Evolutionary conservation across 2,888 invertebrate species (phyloP).

Genomic region (Drosophila neonasuta): DNA sequence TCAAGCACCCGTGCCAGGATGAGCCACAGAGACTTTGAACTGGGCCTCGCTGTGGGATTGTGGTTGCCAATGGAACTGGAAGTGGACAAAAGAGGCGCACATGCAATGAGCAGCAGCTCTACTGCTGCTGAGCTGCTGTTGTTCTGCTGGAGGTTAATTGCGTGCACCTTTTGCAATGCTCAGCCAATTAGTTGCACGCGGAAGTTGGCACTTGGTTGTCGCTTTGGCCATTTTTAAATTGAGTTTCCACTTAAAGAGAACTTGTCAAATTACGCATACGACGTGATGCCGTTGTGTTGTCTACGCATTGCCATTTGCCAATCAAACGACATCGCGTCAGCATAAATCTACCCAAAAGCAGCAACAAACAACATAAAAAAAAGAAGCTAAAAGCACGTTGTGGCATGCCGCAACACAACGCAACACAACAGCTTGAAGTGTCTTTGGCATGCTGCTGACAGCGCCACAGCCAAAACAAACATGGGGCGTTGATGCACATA

Average conservation of each 20-base stretch:
- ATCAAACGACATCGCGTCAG: conserved; percentile 72
- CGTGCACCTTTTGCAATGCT: conserved; percentile 54
- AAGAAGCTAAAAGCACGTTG: background rate
- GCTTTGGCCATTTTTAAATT: conserved; percentile 27
- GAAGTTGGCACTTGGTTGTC: conserved; percentile 64
- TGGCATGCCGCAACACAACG: conserved; percentile 12
- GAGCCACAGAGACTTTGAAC: background rate
- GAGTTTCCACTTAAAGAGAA: conserved; percentile 55
- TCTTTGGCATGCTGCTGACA: conserved; percentile 42
- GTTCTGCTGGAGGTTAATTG: conserved; percentile 69
- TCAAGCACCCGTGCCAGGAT: conserved; percentile 62
- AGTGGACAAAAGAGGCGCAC: conserved; percentile 55
- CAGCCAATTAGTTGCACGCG: conserved; percentile 78
- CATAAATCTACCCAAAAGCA: conserved; percentile 56
- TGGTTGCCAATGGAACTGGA: background rate
- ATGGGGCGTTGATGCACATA: conserved; percentile 80
- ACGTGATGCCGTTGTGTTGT: conserved; percentile 46
- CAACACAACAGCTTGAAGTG: conserved; percentile 4
- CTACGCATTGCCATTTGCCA: conserved; percentile 71
- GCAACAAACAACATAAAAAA: background rate
- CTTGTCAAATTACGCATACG: conserved; percentile 75
- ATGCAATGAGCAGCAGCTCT: conserved; percentile 36
- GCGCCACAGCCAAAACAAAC: conserved; percentile 55
- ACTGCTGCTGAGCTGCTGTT: background rate
- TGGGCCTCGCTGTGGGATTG: background rate